Percentiles rank a stretch among this genome's conserved stretches.
Conservation (phyloP, 1,140 invertebrate genomes). For the Drosophila bipectinata region DNA sequence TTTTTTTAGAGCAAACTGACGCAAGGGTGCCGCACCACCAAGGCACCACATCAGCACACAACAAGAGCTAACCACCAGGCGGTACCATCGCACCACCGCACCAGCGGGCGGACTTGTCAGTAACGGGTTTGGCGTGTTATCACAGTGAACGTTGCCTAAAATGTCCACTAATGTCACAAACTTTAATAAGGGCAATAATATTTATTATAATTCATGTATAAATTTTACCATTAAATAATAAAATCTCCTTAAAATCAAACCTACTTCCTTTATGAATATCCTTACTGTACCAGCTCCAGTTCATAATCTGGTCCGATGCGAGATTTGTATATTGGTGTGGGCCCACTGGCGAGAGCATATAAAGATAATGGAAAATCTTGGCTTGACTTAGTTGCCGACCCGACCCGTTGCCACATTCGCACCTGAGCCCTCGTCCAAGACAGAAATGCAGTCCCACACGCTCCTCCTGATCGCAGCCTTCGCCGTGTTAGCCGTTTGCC, state of each 20-base stretch:
- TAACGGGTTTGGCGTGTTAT: conserved; percentile 76
- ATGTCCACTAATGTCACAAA: too few species aligned
- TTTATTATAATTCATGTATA: too few species aligned
- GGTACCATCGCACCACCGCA: conserved; percentile 30
- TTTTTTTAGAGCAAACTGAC: conserved; percentile 76
- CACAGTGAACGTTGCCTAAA: conserved; percentile 20
- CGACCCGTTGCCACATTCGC: conserved; percentile 64
- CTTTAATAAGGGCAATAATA: too few species aligned
- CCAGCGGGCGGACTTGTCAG: conserved; percentile 12
- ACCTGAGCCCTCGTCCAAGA: conserved; percentile 58
- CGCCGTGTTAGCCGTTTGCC: conserved; percentile 27
- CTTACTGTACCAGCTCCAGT: conserved; percentile 20
- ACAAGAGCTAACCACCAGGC: conserved; percentile 35
- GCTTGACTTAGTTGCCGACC: conserved; percentile 43
- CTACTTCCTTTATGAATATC: not conserved
- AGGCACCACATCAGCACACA: conserved; percentile 14
- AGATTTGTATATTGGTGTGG: conserved; percentile 16
- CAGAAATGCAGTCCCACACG: conserved; percentile 64
- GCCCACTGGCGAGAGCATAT: conserved; percentile 44
- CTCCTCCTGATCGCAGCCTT: conserved; percentile 47
- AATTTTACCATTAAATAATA: too few species aligned
- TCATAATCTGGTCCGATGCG: conserved; percentile 23
- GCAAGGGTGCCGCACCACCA: conserved; percentile 62
- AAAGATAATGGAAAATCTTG: conserved; percentile 75
- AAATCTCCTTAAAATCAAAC: too few species aligned